These are phyloP conservation scores for Achlya flavicornis DNA, from an alignment of 2,888 invertebrate genomes.

Conservation along the genomic window DNA sequence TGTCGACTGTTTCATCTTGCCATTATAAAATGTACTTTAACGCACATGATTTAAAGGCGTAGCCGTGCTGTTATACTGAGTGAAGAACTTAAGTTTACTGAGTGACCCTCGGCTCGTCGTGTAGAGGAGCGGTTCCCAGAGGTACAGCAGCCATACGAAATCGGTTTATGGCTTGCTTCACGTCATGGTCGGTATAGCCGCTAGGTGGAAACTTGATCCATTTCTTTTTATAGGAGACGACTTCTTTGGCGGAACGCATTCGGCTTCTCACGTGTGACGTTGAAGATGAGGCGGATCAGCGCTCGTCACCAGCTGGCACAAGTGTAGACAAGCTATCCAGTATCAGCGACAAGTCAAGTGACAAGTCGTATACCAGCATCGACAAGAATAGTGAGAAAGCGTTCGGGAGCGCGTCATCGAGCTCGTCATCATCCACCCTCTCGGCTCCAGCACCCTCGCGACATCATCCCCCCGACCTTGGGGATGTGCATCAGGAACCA, in stretches of 20 bases:
- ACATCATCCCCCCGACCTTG: slow-evolving; percentile 71
- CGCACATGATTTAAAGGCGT: too few relatives aligned
- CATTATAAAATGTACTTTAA: too few relatives aligned
- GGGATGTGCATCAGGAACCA: slow-evolving; percentile 72
- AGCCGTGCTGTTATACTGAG: too few relatives aligned
- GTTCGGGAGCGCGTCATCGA: slow-evolving; percentile 82
- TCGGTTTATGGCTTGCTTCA: too few relatives aligned
- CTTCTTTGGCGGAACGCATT: slow-evolving; percentile 93
- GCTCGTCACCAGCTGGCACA: slow-evolving; percentile 87
- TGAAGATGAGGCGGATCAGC: slow-evolving; percentile 86
- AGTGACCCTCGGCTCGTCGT: too few relatives aligned
- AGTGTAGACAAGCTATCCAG: slow-evolving; percentile 85
- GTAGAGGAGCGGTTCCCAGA: too few relatives aligned
- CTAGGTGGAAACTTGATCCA: too few relatives aligned
- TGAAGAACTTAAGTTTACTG: too few relatives aligned
- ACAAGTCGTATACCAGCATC: slow-evolving; percentile 82
- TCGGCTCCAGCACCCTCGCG: slow-evolving; percentile 63
- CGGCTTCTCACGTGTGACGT: slow-evolving; percentile 93
- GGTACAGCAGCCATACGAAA: too few relatives aligned
- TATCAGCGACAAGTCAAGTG: slow-evolving; percentile 68
- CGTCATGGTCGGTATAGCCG: too few relatives aligned
- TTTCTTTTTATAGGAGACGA: slow-evolving; percentile 82
- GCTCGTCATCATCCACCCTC: slow-evolving; percentile 73
- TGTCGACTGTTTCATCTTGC: too few relatives aligned
- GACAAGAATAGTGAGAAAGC: slow-evolving; percentile 79